Evolutionary conservation across 2,113 vertebrate species (phyloP).

Genomic region (Micronycteris hirsuta): DNA sequence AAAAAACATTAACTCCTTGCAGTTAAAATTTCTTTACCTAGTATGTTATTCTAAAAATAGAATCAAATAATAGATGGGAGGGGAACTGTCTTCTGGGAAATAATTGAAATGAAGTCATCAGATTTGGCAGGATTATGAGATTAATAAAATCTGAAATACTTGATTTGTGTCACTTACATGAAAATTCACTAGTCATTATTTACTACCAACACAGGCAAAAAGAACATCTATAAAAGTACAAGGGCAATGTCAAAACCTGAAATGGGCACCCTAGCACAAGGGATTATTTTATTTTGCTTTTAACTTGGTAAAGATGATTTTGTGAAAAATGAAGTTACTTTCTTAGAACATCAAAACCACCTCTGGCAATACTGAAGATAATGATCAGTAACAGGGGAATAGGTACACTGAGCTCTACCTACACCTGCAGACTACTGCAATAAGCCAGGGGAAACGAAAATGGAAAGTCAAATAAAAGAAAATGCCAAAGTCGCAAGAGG

Average conservation of each 20-base stretch:
- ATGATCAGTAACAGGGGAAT: slow-evolving; percentile 55
- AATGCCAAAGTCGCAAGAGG: slow-evolving; percentile 45
- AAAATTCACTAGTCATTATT: slow-evolving; percentile 77
- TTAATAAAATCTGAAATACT: slow-evolving; percentile 68
- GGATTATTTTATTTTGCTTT: slow-evolving; percentile 61
- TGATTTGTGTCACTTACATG: slow-evolving; percentile 73
- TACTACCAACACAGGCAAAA: slow-evolving; percentile 74
- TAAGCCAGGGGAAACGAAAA: slow-evolving; percentile 54
- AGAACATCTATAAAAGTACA: slow-evolving; percentile 76
- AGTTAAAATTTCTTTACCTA: slow-evolving; percentile 62
- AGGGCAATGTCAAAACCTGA: slow-evolving; percentile 58
- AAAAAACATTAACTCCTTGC: slow-evolving; percentile 65
- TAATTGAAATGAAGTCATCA: slow-evolving; percentile 68
- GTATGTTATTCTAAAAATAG: slow-evolving; percentile 58
- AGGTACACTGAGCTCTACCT: slow-evolving; percentile 38
- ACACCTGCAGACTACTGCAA: slow-evolving; percentile 46
- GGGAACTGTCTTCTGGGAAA: slow-evolving; percentile 60
- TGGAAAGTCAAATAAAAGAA: slow-evolving; percentile 51
- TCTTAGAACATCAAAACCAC: slow-evolving; percentile 72
- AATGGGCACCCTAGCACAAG: slow-evolving; percentile 45
- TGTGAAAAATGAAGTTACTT: slow-evolving; percentile 47
- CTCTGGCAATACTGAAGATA: slow-evolving; percentile 61
- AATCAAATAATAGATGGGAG: slow-evolving; percentile 52
- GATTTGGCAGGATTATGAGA: slow-evolving; percentile 72
- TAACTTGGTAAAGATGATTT: slow-evolving; percentile 63